Percentiles rank a stretch among this genome's conserved stretches.
Conservation (phyloP, 2,797 vertebrate species). For the Dermochelys coriacea region DNA sequence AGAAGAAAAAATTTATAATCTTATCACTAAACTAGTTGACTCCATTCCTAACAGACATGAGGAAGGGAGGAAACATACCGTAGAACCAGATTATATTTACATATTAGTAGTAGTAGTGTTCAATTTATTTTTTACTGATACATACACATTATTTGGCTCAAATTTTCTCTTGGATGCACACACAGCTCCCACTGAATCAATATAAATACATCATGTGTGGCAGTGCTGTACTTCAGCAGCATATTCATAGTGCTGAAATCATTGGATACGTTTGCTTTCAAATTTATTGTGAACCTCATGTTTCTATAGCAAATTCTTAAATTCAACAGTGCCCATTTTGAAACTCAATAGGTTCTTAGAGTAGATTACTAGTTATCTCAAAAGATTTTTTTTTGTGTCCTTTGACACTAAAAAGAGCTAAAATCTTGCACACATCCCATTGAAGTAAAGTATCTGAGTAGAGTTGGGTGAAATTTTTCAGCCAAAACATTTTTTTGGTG, state of each 20-base stretch:
- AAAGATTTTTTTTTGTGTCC: neutral
- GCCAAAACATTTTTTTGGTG: neutral
- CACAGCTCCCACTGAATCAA: neutral
- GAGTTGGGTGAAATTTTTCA: neutral
- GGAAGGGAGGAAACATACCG: neutral
- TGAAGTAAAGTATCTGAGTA: neutral
- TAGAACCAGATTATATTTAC: neutral
- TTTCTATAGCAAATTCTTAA: neutral
- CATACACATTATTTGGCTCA: neutral
- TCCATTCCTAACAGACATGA: neutral
- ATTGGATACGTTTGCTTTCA: neutral
- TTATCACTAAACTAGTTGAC: neutral
- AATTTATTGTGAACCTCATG: neutral
- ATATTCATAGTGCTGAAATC: neutral
- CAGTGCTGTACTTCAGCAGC: neutral
- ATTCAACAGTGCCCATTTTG: neutral
- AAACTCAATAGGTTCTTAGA: neutral
- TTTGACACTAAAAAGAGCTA: neutral
- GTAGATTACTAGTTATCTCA: neutral
- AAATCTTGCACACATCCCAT: neutral
- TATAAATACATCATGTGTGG: neutral
- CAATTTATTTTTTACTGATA: constrained; percentile 7
- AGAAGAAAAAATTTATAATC: neutral
- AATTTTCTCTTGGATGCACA: neutral
- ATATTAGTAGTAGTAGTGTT: neutral